Evolutionary conservation across 2,113 vertebrate genomes (phyloP).

Genomic region (Merops nubicus): DNA sequence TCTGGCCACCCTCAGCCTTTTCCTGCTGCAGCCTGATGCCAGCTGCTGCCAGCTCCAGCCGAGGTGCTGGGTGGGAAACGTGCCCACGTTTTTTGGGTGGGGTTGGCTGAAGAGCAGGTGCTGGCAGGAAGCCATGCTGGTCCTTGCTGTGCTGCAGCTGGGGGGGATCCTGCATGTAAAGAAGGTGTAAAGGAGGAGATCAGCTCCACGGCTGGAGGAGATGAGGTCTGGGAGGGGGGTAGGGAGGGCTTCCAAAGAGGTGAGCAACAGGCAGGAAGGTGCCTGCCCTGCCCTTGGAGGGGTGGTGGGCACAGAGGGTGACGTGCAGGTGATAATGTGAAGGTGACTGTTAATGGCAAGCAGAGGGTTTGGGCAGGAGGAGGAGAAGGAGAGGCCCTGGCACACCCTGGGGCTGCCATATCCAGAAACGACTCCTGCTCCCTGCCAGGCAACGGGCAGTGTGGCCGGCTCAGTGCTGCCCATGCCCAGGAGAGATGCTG

Average conservation of each 20-base stretch:
- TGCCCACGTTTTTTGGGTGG: neutral
- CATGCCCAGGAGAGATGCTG: neutral
- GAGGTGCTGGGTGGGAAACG: neutral
- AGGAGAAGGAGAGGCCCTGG: neutral
- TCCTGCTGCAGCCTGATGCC: neutral
- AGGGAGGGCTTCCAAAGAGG: neutral
- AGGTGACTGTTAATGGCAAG: neutral
- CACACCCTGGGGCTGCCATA: neutral
- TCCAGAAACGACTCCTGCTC: accelerated
- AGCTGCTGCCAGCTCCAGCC: neutral
- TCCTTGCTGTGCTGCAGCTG: accelerated
- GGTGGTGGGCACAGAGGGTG: accelerated
- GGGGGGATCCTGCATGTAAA: neutral
- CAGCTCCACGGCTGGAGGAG: accelerated
- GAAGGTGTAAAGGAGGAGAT: neutral
- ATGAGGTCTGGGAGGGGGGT: neutral
- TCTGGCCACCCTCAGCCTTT: accelerated
- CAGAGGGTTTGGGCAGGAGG: neutral
- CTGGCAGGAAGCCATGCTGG: neutral
- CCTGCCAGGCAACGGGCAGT: accelerated
- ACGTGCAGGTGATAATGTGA: neutral
- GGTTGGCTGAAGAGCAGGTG: neutral
- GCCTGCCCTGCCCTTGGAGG: neutral
- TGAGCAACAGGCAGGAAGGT: neutral
- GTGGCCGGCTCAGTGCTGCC: accelerated